These are phyloP conservation scores for Tenthredo distinguenda DNA, from an alignment of 2,888 invertebrate genomes.

Conservation along the genomic window DNA sequence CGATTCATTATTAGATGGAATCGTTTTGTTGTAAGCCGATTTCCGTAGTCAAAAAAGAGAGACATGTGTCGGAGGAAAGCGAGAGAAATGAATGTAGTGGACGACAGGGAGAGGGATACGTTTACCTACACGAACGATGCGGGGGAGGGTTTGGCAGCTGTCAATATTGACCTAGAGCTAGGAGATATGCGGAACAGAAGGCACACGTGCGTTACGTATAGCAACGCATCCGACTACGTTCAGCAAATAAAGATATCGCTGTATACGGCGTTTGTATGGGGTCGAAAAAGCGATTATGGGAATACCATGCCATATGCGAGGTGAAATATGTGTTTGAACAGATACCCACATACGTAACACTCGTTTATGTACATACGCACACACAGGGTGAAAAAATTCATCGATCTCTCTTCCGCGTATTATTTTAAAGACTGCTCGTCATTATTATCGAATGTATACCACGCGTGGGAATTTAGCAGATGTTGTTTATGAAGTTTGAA, in stretches of 20 bases:
- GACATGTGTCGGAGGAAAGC: background rate
- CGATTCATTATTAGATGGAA: background rate
- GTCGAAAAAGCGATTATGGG: slow-evolving; percentile 38
- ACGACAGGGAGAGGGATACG: background rate
- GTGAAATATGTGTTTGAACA: slow-evolving; percentile 31
- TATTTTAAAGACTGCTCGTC: background rate
- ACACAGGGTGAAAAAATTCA: slow-evolving; percentile 4
- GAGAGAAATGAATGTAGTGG: slow-evolving; percentile 8
- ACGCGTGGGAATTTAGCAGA: slow-evolving; percentile 21
- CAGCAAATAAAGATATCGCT: slow-evolving; percentile 44
- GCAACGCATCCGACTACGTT: slow-evolving; percentile 31
- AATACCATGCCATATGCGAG: slow-evolving; percentile 3
- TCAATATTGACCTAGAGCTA: slow-evolving; percentile 43
- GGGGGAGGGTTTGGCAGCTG: slow-evolving; percentile 36
- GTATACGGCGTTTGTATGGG: background rate
- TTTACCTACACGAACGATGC: background rate
- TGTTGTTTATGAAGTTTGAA: background rate
- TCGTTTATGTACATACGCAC: background rate
- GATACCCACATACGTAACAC: slow-evolving; percentile 9
- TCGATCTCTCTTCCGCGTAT: slow-evolving; percentile 25
- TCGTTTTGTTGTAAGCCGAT: background rate
- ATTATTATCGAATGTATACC: background rate
- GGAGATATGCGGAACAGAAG: slow-evolving; percentile 40
- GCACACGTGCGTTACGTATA: slow-evolving; percentile 40
- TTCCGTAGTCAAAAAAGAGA: background rate